phyloP scores from a whole-genome alignment of 2,888 invertebrate species.

The Microctonus brassicae region DNA sequence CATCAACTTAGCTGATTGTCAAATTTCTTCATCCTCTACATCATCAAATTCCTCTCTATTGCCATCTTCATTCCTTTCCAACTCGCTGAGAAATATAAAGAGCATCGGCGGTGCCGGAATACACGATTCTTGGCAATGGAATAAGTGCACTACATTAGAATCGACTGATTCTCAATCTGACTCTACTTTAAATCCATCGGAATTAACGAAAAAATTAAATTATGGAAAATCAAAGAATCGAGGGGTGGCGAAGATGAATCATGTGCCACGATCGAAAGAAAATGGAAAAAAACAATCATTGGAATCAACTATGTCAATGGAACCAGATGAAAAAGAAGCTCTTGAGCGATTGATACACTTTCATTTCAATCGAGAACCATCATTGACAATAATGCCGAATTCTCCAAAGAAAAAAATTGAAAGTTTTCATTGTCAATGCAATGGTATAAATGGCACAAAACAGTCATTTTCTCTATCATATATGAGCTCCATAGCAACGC shows the following conservation, averaged over 20 bases:
- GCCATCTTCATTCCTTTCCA: conserved; percentile 39
- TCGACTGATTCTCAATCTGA: not conserved
- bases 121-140: conserved; percentile 43
- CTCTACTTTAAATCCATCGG: not conserved
- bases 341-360: conserved; percentile 30
- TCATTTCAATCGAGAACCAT: conserved; percentile 25
- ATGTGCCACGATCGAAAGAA: not conserved
- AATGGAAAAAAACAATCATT: not conserved
- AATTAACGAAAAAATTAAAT: not conserved
- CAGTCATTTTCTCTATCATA: not conserved
- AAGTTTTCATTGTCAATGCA: conserved; percentile 8
- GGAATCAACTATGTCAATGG: conserved; percentile 13
- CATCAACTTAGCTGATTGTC: conserved; percentile 25
- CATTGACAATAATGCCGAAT: not conserved
- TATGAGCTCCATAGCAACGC: conserved; percentile 5
- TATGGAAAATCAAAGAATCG: conserved; percentile 7
- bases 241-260: conserved; percentile 24
- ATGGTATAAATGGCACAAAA: not conserved
- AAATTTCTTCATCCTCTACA: conserved; percentile 33
- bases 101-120: conserved; percentile 33
- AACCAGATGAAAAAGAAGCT: conserved; percentile 28
- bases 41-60: conserved; percentile 38
- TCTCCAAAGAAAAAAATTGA: not conserved
- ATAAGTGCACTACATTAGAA: not conserved
- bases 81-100: conserved; percentile 47